A percentile compares a stretch with the other conserved stretches of the same genome.
phyloP scores from a whole-genome alignment of 2,797 vertebrate species.

The Hyperoplus immaculatus region DNA sequence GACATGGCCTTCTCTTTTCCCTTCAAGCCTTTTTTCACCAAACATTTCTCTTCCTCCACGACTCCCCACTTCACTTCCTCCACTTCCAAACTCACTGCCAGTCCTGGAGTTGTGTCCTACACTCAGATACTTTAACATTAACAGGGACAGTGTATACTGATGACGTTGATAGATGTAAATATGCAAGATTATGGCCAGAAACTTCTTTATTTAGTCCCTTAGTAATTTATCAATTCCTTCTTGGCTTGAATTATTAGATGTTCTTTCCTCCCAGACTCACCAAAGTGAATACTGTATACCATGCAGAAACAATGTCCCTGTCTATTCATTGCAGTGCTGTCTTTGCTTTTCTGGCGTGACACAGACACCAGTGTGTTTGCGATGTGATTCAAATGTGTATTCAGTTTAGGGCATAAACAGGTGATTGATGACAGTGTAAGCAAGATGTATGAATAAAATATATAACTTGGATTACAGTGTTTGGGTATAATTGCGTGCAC shows the following conservation, averaged over 20 bases:
- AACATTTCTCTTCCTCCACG: background rate
- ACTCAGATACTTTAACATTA: constrained; percentile 30
- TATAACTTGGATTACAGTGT: constrained; percentile 40
- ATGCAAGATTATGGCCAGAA: too few relatives aligned
- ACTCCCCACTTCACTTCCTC: constrained; percentile 3
- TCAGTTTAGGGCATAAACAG: constrained; percentile 26
- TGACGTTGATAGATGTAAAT: too few relatives aligned
- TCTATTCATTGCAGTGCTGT: constrained; percentile 18
- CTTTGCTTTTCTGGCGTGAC: constrained; percentile 26
- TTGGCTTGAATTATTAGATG: constrained; percentile 53
- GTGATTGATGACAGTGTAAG: constrained; percentile 49
- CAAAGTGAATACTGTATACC: constrained; percentile 23
- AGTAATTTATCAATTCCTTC: constrained; percentile 39
- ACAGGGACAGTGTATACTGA: too few relatives aligned
- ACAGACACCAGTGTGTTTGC: constrained; percentile 1
- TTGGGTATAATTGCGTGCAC: constrained; percentile 35
- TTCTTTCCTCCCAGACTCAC: constrained; percentile 26
- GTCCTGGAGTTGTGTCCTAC: constrained; percentile 40
- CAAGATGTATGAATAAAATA: constrained; percentile 53
- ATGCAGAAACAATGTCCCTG: constrained; percentile 26
- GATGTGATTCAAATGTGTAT: constrained; percentile 43
- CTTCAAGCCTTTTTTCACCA: constrained; percentile 18
- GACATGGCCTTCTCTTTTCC: constrained; percentile 69
- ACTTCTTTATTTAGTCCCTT: constrained; percentile 14
- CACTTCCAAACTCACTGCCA: constrained; percentile 15